Conservation (phyloP, 2,888 invertebrate genomes). For the Clanis bilineata region DNA sequence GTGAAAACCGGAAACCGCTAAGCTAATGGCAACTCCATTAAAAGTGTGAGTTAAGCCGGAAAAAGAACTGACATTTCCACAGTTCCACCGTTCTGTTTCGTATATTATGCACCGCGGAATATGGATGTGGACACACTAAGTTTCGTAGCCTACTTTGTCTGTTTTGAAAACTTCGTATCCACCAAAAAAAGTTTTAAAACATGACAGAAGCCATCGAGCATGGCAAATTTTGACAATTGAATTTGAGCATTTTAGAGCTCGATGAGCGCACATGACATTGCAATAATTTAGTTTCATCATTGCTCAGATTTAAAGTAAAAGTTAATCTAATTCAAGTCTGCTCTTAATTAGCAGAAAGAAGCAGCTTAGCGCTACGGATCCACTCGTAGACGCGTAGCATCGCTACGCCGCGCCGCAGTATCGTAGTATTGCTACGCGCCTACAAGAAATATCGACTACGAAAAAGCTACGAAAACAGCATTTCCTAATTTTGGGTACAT, state of each 20-base stretch:
- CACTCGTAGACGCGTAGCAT: neutral
- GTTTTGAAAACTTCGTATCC: too few species aligned
- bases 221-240: too few species aligned
- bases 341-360: too few species aligned
- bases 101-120: neutral
- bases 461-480: neutral
- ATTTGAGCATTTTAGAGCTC: too few species aligned
- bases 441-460: neutral
- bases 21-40: slow-evolving; percentile 43
- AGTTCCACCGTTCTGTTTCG: neutral
- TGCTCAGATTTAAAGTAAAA: too few species aligned
- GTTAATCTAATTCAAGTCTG: too few species aligned
- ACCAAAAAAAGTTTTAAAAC: too few species aligned
- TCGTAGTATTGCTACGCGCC: neutral
- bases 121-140: neutral
- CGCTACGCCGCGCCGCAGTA: too few species aligned
- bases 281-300: too few species aligned
- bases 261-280: too few species aligned
- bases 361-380: neutral
- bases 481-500: neutral
- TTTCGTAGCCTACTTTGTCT: too few species aligned
- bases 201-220: too few species aligned
- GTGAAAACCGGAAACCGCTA: slow-evolving; percentile 26
- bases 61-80: slow-evolving; percentile 20
- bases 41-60: slow-evolving; percentile 34